Conservation (phyloP, 2,113 vertebrate genomes). For the Leuciscus idus region DNA sequence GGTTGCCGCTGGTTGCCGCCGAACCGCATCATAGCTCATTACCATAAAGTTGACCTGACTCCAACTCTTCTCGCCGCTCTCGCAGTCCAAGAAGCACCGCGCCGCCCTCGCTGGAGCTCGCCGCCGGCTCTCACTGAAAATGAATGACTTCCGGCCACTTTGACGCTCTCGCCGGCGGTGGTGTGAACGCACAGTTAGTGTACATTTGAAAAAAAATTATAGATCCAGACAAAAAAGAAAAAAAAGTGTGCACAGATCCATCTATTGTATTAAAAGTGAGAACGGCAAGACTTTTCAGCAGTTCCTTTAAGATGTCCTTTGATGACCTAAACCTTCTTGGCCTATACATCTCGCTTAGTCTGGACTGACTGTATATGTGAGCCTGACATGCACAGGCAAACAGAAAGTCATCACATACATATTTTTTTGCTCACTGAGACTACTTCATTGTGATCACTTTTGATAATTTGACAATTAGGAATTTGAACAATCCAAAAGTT, state of each 20-base stretch:
- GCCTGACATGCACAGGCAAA: background rate
- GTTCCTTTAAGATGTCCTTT: background rate
- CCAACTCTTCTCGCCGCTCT: no score
- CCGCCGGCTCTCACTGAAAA: no score
- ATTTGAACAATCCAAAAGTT: background rate
- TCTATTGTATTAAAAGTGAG: background rate
- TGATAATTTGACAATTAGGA: background rate
- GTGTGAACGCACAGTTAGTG: background rate
- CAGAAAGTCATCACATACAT: background rate
- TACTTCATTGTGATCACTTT: background rate
- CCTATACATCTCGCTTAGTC: background rate
- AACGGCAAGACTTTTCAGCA: background rate
- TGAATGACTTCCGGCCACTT: no score
- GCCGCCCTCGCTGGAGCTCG: no score
- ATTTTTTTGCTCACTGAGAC: background rate
- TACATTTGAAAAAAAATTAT: background rate
- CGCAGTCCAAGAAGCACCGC: no score
- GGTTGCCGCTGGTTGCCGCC: no score
- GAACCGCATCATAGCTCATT: no score
- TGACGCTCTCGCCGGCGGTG: no score
- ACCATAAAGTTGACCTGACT: no score
- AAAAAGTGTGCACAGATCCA: background rate
- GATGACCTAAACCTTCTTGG: background rate
- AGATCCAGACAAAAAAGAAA: background rate
- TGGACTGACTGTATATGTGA: background rate